Evolutionary conservation across 1,140 invertebrate species (phyloP).

Genomic region (Papilio helenus): DNA sequence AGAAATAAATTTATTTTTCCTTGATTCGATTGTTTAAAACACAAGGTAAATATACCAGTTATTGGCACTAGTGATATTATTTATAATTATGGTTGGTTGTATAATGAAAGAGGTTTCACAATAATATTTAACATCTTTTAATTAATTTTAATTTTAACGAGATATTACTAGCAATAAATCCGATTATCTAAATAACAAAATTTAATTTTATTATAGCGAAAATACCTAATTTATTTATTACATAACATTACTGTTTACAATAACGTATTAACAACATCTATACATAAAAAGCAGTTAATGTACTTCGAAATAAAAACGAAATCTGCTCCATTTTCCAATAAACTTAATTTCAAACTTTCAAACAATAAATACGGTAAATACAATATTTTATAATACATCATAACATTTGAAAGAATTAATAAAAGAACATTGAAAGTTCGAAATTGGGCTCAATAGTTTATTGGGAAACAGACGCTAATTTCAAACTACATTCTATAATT

Average conservation of each 20-base stretch:
- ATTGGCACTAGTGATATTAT: background rate
- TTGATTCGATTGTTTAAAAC: background rate
- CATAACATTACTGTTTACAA: background rate
- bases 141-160: conserved; percentile 9
- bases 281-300: background rate
- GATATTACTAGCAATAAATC: conserved; percentile 8
- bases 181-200: background rate
- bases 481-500: background rate
- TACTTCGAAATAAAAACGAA: background rate
- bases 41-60: background rate
- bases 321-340: conserved; percentile 23
- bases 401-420: background rate
- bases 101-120: background rate
- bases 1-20: background rate
- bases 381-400: background rate
- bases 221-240: background rate
- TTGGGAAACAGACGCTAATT: conserved; percentile 50
- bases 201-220: background rate
- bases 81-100: background rate
- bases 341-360: conserved; percentile 37
- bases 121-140: conserved; percentile 12
- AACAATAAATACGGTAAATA: background rate
- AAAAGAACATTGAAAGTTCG: conserved; percentile 50
- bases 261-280: background rate
- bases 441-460: conserved; percentile 68